Evolutionary conservation across 1,140 invertebrate genomes (phyloP).

Genomic region (Drosophila seguyi): DNA sequence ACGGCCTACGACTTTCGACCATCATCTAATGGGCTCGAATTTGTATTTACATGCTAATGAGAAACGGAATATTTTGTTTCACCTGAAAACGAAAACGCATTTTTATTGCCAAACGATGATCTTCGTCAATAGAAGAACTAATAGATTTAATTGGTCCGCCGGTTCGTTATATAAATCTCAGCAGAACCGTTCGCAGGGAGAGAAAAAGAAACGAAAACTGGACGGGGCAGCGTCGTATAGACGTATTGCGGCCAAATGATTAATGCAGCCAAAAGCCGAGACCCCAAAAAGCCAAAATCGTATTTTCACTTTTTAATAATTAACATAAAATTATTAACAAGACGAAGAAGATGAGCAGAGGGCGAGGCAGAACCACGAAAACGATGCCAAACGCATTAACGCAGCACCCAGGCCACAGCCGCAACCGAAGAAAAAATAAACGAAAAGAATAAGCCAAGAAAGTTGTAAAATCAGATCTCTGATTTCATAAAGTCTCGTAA

Average conservation of each 20-base stretch:
- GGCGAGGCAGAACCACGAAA: slow-evolving; percentile 60
- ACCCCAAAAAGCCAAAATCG: slow-evolving; percentile 58
- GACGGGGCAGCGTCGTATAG: background rate
- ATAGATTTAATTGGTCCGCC: slow-evolving; percentile 43
- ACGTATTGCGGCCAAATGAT: slow-evolving; percentile 51
- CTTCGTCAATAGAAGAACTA: slow-evolving; percentile 29
- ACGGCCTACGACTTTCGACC: slow-evolving; percentile 29
- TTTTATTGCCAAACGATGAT: slow-evolving; percentile 53
- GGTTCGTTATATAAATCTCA: slow-evolving; percentile 64
- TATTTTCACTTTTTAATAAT: slow-evolving; percentile 85
- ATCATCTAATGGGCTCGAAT: slow-evolving; percentile 29
- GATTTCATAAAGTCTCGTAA: slow-evolving; percentile 72
- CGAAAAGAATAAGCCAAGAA: slow-evolving; percentile 69
- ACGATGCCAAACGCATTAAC: slow-evolving; percentile 66
- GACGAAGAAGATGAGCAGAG: slow-evolving; percentile 41
- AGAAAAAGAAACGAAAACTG: slow-evolving; percentile 26
- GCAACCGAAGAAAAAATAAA: background rate
- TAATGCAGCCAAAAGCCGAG: slow-evolving; percentile 56
- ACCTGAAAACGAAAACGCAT: slow-evolving; percentile 45
- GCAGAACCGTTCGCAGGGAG: slow-evolving; percentile 43
- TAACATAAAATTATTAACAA: slow-evolving; percentile 80
- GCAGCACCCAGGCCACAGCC: slow-evolving; percentile 14
- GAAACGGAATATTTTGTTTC: slow-evolving; percentile 61
- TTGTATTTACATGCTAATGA: slow-evolving; percentile 61
- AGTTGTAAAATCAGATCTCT: slow-evolving; percentile 67